Evolutionary conservation across 2,888 invertebrate species (phyloP).

Genomic region (Trypoxylon attenuatum): DNA sequence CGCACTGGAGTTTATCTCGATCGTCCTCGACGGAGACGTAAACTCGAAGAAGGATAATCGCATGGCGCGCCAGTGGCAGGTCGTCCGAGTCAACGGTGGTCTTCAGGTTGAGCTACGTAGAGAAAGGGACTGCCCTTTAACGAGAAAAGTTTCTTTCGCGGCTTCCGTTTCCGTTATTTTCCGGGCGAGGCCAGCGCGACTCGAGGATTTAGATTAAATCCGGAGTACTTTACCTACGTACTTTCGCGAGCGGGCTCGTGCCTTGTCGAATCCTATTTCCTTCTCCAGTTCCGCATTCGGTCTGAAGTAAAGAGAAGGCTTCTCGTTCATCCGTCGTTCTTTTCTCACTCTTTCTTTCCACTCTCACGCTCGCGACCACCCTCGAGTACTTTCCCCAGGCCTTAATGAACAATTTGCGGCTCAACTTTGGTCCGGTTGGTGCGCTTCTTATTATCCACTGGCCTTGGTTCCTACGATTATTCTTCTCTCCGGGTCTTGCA

Average conservation of each 20-base stretch:
- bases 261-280: constrained; percentile 40
- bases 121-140: constrained; percentile 45
- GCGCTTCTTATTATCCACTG: no score
- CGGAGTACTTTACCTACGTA: constrained; percentile 46
- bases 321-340: background rate
- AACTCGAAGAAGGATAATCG: constrained; percentile 47
- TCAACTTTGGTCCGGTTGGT: constrained; percentile 37
- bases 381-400: constrained; percentile 6
- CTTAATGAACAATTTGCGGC: constrained; percentile 56
- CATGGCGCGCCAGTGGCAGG: background rate
- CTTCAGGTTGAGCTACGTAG: no score
- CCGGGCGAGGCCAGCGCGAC: constrained; percentile 31
- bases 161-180: constrained; percentile 55
- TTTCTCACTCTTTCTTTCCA: constrained; percentile 44
- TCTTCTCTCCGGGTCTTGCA: no score
- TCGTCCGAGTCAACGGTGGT: background rate
- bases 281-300: constrained; percentile 28
- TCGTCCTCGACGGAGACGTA: constrained; percentile 34
- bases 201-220: constrained; percentile 57
- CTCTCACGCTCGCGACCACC: background rate
- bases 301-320: constrained; percentile 1
- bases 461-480: no score
- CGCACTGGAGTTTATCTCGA: constrained; percentile 14
- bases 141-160: constrained; percentile 60
- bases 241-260: constrained; percentile 11